Evolutionary conservation across 37 sponge, comb jelly and placozoan species (phyloP), one percentile per base, ranked within the genome.

Genomic region (Theonella swinhoei): DNA sequence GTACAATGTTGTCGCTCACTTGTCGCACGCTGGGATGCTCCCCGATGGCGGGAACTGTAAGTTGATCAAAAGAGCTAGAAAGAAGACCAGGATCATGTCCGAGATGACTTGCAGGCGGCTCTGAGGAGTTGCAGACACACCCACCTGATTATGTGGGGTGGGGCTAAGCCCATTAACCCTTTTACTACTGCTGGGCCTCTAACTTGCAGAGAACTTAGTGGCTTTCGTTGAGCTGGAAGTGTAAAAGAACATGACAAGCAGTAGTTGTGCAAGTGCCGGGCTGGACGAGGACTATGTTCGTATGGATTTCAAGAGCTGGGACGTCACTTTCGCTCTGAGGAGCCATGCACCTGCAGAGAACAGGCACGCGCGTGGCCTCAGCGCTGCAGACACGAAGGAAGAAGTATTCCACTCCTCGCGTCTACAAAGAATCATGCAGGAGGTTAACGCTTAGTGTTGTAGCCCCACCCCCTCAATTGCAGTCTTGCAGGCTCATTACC

Each of bases 361-460:
- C 35, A n/a, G 62, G 33, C 84, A 87, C 54, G 39, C 40, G 34
- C 19, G 66, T 20, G 62, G 38, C 3, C 67, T 38, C 59, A 65
- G 68, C 1, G 84, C 89, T 11, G 35, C 65, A 17, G 74, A 88
- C 23, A 70, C 86, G 62, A 86, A 81, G 67, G 74, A 83, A 34
- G 85, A 83, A 26, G 91, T 92, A 1, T 62, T 89, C 2, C 28
- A 28, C 25, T 88, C 87, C 7, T 64, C 79, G 25, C 64, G 85
- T n/a, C 81, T 92, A 69, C 62, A 80, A 29, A 32, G 74, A 3
- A 78, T 89, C 31, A 83, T 92, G 33, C 31, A 63, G 35, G 83
- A 87, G 84, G 89, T 88, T 38, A 75, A n/a, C 35, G 26, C 7
- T 2, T 1, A 11, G n/a, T 8, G 62, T 29, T 33, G 7, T 47